Evolutionary conservation across 2,797 vertebrate species (phyloP), one percentile per base, ranked within the genome.

Genomic region (Nothura maculosa): DNA sequence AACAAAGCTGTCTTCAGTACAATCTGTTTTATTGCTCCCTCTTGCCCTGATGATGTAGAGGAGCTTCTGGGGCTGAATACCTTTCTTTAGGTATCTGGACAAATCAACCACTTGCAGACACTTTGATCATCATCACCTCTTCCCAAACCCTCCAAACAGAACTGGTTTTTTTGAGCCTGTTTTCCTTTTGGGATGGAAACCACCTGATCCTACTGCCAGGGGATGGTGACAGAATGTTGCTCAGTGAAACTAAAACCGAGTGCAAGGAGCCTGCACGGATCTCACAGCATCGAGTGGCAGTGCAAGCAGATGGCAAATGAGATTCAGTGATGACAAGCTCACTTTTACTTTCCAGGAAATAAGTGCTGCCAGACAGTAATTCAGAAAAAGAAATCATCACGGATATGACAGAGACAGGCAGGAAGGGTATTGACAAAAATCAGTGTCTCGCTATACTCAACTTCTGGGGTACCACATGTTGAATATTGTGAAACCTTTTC

Each of bases 111-210:
- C 19, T 13, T n/a, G 9, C 22, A 86, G 34, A 38, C 18, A 12
- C 34, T 73, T 43, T 0, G 1, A 12, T 6, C 42, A 12, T 40
- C 67, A 17, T 7, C 7, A 85, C 9, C 36, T 38, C 70, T 30
- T 81, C 54, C 38, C 19, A 66, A 66, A 78, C 2, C 27, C 63
- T 32, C 42, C 54, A 36, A 60, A n/a, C 10, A 72, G n/a, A 22
- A 15, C 20, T 10, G 0, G 5, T 6, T 6, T 6, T 7, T 63
- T 81, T 0, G 5, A 64, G 25, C 2, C 9, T 42, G n/a, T 3
- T 67, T 36, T 10, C 2, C 34, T 92, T 55, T 9, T 66, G 62
- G 57, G 66, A 9, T 38, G 52, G 66, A 21, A 10, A 9, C 0
- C 28, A n/a, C n/a, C 60, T 45, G 62, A 45, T 61, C 17, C 1